phyloP scores from a whole-genome alignment of 2,797 vertebrate species.

The Halcyon smyrnensis region DNA sequence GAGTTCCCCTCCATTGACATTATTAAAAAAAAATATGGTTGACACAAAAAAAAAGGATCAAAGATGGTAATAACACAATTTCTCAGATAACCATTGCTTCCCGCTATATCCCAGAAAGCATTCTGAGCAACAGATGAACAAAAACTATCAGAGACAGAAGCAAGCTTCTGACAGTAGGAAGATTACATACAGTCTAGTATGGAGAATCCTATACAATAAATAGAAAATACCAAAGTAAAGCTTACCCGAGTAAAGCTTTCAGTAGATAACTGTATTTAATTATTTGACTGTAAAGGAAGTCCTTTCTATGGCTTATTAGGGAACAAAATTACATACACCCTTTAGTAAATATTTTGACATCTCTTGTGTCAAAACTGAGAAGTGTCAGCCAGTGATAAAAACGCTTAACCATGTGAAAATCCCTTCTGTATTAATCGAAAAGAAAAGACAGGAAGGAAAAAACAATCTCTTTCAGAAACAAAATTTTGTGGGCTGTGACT shows the following conservation, averaged over 20 bases:
- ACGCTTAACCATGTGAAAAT: background rate
- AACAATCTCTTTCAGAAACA: conserved; percentile 27
- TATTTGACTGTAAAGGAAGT: background rate
- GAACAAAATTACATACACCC: background rate
- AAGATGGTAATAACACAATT: background rate
- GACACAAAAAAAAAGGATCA: background rate
- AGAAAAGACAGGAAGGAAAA: conserved; percentile 52
- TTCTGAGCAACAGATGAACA: background rate
- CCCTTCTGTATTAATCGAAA: background rate
- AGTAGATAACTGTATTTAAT: background rate
- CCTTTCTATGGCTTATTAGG: background rate
- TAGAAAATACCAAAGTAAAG: background rate
- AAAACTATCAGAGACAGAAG: background rate
- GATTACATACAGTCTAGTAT: background rate
- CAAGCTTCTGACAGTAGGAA: background rate
- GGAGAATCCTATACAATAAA: background rate
- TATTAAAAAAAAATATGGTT: background rate
- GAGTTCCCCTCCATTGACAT: background rate
- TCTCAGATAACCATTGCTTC: background rate
- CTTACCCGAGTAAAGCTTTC: background rate
- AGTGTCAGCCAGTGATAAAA: background rate
- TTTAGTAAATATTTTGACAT: conserved; percentile 34
- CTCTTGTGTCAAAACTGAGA: conserved; percentile 6
- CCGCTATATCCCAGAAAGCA: background rate
- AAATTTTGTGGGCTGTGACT: background rate